Percentiles rank a stretch among this genome's conserved stretches.
Conservation (phyloP, 2,888 invertebrate species). For the Drosophila sordidula region DNA sequence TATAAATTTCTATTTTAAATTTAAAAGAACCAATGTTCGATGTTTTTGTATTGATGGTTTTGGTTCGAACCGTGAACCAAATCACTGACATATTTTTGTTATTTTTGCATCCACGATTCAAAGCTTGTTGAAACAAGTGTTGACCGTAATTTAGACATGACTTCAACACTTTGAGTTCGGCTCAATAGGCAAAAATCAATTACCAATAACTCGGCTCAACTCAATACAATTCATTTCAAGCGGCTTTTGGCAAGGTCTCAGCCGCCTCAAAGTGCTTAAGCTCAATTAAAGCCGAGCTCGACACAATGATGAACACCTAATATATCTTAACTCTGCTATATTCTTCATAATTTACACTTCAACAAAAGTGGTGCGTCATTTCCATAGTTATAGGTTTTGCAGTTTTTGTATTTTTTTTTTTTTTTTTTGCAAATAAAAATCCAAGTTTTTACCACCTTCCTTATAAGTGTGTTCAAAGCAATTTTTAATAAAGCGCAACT, state of each 20-base stretch:
- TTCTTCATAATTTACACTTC: slow-evolving; percentile 22
- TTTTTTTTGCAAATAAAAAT: slow-evolving; percentile 2
- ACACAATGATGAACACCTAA: slow-evolving; percentile 14
- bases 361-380: slow-evolving; percentile 54
- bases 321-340: slow-evolving; percentile 7
- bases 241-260: slow-evolving; percentile 38
- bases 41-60: too few relatives aligned
- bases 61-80: too few relatives aligned
- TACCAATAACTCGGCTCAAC: slow-evolving; percentile 20
- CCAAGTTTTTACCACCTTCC: slow-evolving; percentile 12
- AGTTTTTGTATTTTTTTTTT: not conserved
- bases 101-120: not conserved
- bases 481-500: slow-evolving; percentile 11
- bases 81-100: not conserved
- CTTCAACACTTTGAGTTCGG: slow-evolving; percentile 11
- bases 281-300: slow-evolving; percentile 36
- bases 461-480: not conserved
- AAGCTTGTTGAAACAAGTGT: not conserved
- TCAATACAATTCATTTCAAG: slow-evolving; percentile 14
- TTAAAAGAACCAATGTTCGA: too few relatives aligned
- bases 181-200: slow-evolving; percentile 26
- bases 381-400: slow-evolving; percentile 11
- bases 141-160: slow-evolving; percentile 35
- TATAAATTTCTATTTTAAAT: too few relatives aligned
- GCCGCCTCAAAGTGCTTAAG: slow-evolving; percentile 30